A percentile compares a stretch with the other conserved stretches of the same genome.
These are phyloP conservation scores for Lichenostomus cassidix DNA, from an alignment of 2,113 vertebrate species.

Conservation along the genomic window DNA sequence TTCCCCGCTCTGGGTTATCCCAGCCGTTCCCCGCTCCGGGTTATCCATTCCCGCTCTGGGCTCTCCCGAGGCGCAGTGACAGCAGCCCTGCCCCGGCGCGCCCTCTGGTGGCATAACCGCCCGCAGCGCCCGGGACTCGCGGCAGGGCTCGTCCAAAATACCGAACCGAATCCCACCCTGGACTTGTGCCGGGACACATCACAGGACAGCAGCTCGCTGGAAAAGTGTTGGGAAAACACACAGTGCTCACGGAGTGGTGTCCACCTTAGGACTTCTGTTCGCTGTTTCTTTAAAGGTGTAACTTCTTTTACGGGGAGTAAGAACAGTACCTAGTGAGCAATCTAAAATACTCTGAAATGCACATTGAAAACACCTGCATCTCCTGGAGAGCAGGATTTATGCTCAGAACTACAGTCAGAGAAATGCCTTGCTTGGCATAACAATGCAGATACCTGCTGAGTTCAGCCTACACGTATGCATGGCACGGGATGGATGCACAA, in stretches of 20 bases:
- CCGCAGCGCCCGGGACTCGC: neutral
- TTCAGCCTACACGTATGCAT: neutral
- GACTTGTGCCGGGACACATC: neutral
- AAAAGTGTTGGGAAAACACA: neutral
- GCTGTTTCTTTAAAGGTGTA: neutral
- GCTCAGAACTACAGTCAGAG: neutral
- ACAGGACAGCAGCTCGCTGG: accelerated
- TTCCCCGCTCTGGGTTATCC: neutral
- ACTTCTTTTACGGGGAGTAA: neutral
- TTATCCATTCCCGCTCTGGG: neutral
- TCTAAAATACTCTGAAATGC: neutral
- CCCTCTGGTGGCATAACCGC: neutral
- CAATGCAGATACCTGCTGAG: neutral
- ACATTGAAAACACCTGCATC: neutral
- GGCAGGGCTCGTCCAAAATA: accelerated
- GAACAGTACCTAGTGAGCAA: neutral
- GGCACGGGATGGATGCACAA: accelerated
- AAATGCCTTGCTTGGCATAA: neutral
- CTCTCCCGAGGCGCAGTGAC: neutral
- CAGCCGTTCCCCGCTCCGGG: too few species aligned
- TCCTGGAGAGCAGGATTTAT: neutral
- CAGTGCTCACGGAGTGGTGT: accelerated
- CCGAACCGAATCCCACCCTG: neutral
- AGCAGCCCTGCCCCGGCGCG: neutral
- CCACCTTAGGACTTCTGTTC: accelerated